Evolutionary conservation across 2,888 invertebrate species (phyloP), one percentile per base, ranked within the genome.

Genomic region (Aethes cnicana): DNA sequence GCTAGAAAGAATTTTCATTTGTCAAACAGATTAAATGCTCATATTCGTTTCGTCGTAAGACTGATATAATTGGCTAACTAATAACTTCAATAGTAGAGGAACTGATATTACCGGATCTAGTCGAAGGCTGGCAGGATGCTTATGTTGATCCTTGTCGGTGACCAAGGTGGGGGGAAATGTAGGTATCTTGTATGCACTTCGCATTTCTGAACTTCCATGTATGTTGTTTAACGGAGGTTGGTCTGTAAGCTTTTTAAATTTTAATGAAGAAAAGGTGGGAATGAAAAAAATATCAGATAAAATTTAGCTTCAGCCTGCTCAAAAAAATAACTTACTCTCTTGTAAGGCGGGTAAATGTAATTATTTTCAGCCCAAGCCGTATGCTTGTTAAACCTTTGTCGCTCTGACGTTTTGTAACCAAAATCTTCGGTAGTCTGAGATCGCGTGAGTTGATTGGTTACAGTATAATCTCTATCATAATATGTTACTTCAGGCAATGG

Each of bases 81-180:
- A n/a, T n/a, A n/a, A n/a, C n/a, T n/a, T n/a, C n/a, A n/a, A n/a
- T n/a, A n/a, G n/a, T n/a, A n/a, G n/a, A 28, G 47, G 16, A 23
- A 14, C 16, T 21, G 5, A 18, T 21, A 4, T 76, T 71, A 84
- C 85, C 35, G 68, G 66, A 6, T 72, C 61, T 4, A 50, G 43
- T 4, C 59, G 58, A 3, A 81, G 41, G 17, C 59, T 68, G 8
- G 64, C 62, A 1, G 77, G 75, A 37, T 80, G 70, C 47, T 78
- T 81, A 53, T 65, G 78, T 49, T 85, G 84, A 28, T 84, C 72
- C 47, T 87, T 87, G 11, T 81, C 64, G 0, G 83, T 84, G 1
- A 79, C 67, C 30, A 88, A 47, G 17, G 75, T 65, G 3, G 79
- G 54, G 4, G 76, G 58, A 1, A 55, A 56, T 0, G 36, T 47